Evolutionary conservation across 2,113 vertebrate species (phyloP), one percentile per base, ranked within the genome.

Genomic region (Rhodinocichla rosea): DNA sequence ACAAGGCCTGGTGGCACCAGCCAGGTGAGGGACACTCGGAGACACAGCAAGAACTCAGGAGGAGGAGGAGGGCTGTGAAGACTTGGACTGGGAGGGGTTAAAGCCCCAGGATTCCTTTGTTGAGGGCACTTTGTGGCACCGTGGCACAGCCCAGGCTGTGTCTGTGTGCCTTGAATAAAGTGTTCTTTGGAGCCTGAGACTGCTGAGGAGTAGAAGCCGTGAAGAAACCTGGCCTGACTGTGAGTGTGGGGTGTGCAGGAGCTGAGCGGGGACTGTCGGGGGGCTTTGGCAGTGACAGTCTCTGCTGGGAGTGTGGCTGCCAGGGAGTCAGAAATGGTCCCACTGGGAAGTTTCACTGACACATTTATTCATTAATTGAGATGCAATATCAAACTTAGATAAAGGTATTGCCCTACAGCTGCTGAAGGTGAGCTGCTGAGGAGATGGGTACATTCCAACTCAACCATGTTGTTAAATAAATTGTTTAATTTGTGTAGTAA

Each of bases 241-340:
- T 24, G 67, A 28, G 13, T 7, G 55, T 23, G 45, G 24, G 32
- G 13, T 44, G 45, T 35, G 56, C 45, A 62, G 67, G 45, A 44
- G 37, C 30, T 2, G 3, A 13, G 56, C 1, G 0, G 67, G 21
- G 20, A 7, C 45, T 1, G 0, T 15, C 0, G 0, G 3, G 13
- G 44, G 19, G 6, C 33, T 21, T 39, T 8, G 12, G 23, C 74
- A 69, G 23, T 20, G 76, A 59, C 37, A 33, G 42, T 44, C 15
- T 42, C 10, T 59, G 7, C 9, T 30, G 75, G 56, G 40, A 15
- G 40, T 10, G 65, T 30, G 49, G 17, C 64, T 79, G 42, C 50
- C 14, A 9, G 26, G 32, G 57, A 42, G 11, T 10, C 42, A 1
- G 37, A 9, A 65, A 11, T 44, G 12, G 32, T 45, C 33, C 11